Evolutionary conservation across 2,888 invertebrate species (phyloP).

Genomic region (Pheosia gnoma): DNA sequence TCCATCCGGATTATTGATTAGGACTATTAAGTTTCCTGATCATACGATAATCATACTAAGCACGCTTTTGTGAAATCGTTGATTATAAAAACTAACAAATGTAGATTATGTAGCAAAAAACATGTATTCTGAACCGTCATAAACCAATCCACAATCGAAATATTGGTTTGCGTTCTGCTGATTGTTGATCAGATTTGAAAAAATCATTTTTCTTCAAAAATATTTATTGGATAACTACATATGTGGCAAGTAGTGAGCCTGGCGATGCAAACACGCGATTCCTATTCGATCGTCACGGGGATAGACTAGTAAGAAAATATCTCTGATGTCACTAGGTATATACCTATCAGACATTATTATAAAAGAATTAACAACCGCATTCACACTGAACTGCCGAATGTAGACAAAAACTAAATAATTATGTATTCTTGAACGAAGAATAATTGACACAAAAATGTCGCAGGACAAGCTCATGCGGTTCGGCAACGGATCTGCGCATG

Average conservation of each 20-base stretch:
- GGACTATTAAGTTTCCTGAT: constrained; percentile 14
- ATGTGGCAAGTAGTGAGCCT: too few relatives aligned
- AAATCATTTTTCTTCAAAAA: too few relatives aligned
- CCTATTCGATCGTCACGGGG: too few relatives aligned
- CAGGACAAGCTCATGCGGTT: constrained; percentile 19
- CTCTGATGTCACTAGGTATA: too few relatives aligned
- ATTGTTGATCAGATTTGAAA: too few relatives aligned
- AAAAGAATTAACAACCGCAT: not conserved
- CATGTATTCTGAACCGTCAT: not conserved
- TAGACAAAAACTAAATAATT: constrained; percentile 8
- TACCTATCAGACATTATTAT: not conserved
- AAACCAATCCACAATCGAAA: too few relatives aligned
- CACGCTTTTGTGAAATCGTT: constrained; percentile 17
- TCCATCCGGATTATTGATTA: constrained; percentile 16
- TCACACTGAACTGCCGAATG: not conserved
- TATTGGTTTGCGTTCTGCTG: too few relatives aligned
- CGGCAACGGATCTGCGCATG: constrained; percentile 35
- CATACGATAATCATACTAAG: constrained; percentile 21
- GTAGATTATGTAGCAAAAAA: constrained; percentile 1
- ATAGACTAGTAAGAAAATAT: too few relatives aligned
- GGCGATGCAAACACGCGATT: too few relatives aligned
- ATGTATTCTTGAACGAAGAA: constrained; percentile 10
- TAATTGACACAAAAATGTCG: constrained; percentile 24
- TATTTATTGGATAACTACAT: too few relatives aligned
- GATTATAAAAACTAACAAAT: constrained; percentile 16